phyloP scores from a whole-genome alignment of 2,888 invertebrate genomes.

The Galeruca laticollis region DNA sequence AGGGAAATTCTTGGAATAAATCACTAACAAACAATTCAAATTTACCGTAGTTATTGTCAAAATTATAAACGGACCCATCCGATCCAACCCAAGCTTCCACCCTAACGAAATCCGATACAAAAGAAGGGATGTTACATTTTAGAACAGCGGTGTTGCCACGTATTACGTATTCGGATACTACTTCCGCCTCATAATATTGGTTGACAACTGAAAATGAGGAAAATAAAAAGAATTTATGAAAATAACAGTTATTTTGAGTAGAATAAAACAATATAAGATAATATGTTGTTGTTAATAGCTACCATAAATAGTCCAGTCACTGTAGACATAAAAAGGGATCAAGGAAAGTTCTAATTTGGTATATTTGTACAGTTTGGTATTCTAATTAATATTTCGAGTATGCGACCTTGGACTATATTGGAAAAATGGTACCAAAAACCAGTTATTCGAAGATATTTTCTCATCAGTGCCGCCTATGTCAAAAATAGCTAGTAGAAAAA shows the following conservation, averaged over 20 bases:
- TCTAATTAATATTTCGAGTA: too few relatives aligned
- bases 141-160: constrained; percentile 88
- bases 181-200: constrained; percentile 89
- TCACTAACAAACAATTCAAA: not conserved
- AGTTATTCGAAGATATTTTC: too few relatives aligned
- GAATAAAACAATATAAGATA: constrained; percentile 6
- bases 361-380: too few relatives aligned
- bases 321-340: too few relatives aligned
- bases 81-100: constrained; percentile 85
- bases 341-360: too few relatives aligned
- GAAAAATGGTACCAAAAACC: too few relatives aligned
- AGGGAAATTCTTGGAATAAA: not conserved
- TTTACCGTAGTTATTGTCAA: constrained; percentile 81
- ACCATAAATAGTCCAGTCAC: too few relatives aligned
- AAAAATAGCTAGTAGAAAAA: too few relatives aligned
- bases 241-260: not conserved
- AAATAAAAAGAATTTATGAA: too few relatives aligned
- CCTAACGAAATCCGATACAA: constrained; percentile 91
- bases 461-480: too few relatives aligned
- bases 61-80: constrained; percentile 77
- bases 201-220: constrained; percentile 79
- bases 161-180: constrained; percentile 89
- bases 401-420: too few relatives aligned
- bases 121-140: constrained; percentile 91
- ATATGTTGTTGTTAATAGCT: too few relatives aligned